Conservation (phyloP, 2,888 invertebrate species). For the Clostera curtula region DNA sequence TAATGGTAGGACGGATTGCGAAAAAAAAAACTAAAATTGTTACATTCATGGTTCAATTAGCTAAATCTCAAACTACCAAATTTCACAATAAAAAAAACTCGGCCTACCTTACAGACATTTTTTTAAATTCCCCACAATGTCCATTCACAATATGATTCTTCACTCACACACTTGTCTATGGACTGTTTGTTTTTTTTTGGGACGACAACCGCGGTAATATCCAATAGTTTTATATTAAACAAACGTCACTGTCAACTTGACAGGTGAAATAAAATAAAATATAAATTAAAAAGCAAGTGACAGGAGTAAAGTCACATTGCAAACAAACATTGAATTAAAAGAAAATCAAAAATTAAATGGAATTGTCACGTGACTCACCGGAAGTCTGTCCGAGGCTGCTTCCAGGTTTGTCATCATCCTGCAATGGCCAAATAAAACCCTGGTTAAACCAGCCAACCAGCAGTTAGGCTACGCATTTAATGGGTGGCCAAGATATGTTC, state of each 20-base stretch:
- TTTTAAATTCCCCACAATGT: conserved; percentile 45
- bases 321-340: conserved; percentile 58
- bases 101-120: conserved; percentile 75
- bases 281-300: conserved; percentile 48
- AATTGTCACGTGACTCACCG: conserved; percentile 40
- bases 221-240: conserved; percentile 3
- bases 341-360: conserved; percentile 2
- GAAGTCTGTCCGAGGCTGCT: conserved; percentile 60
- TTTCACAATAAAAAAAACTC: conserved; percentile 37
- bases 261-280: conserved; percentile 7
- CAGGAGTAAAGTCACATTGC: conserved; percentile 63
- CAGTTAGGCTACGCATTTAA: too few relatives aligned
- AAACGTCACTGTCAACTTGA: conserved; percentile 5
- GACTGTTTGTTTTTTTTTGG: conserved; percentile 15
- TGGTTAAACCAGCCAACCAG: too few relatives aligned
- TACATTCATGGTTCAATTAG: conserved; percentile 65
- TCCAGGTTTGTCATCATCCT: conserved; percentile 71
- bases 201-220: conserved; percentile 13
- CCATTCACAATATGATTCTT: conserved; percentile 70
- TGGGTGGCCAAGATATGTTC: too few relatives aligned
- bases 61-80: conserved; percentile 18
- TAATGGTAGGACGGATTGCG: conserved; percentile 17
- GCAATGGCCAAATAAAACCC: too few relatives aligned
- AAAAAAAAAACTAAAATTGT: conserved; percentile 16
- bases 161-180: conserved; percentile 33